Evolutionary conservation across 2,113 vertebrate species (phyloP).

Genomic region (Albula glossodonta): DNA sequence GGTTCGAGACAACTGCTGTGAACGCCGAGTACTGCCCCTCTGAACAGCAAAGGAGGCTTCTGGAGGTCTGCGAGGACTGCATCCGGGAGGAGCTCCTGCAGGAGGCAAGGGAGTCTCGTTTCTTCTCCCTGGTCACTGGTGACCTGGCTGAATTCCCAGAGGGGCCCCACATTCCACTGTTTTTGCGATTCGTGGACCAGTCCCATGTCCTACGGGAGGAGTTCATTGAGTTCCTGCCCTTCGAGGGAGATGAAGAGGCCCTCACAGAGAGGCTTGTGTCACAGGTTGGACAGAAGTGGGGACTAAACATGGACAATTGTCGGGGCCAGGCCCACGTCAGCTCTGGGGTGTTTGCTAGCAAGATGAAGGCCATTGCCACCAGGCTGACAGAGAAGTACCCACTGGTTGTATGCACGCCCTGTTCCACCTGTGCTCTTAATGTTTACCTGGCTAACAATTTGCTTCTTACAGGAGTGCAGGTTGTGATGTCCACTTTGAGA

Average conservation of each 20-base stretch:
- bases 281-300: conserved; percentile 85
- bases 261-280: conserved; percentile 80
- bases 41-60: conserved; percentile 80
- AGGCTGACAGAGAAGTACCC: conserved; percentile 86
- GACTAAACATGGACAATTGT: conserved; percentile 89
- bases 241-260: conserved; percentile 72
- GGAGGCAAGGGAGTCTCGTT: conserved; percentile 85
- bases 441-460: conserved; percentile 82
- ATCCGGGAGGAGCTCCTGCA: conserved; percentile 84
- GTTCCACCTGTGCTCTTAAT: conserved; percentile 85
- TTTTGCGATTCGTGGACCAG: conserved; percentile 85
- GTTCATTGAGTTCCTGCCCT: conserved; percentile 82
- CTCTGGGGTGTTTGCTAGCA: conserved; percentile 80
- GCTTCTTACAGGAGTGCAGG: conserved; percentile 78
- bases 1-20: conserved; percentile 82
- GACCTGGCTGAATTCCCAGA: conserved; percentile 79
- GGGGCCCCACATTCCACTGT: conserved; percentile 78
- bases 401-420: conserved; percentile 79
- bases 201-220: conserved; percentile 83
- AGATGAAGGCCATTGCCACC: conserved; percentile 85
- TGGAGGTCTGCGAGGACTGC: conserved; percentile 86
- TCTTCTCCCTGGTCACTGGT: conserved; percentile 85
- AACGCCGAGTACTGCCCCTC: conserved; percentile 80
- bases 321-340: conserved; percentile 86
- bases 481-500: conserved; percentile 79